These are phyloP conservation scores for Aldabrachelys gigantea DNA, from an alignment of 2,113 vertebrate species.

Conservation along the genomic window DNA sequence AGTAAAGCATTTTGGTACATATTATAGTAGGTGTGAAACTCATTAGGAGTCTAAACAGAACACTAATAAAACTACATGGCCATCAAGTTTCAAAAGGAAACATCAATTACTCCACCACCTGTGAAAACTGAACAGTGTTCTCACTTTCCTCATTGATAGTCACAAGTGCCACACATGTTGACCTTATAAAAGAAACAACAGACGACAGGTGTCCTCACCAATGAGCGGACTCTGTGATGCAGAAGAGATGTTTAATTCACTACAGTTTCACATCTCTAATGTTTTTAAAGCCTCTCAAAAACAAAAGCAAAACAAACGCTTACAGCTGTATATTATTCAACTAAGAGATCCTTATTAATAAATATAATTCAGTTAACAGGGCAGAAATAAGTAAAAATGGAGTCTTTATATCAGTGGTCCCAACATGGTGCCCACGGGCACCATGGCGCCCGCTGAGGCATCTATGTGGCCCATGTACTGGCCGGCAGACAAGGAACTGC, in stretches of 20 bases:
- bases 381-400: not conserved
- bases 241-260: not conserved
- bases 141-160: not conserved
- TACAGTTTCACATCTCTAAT: not conserved
- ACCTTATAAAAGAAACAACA: not conserved
- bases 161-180: not conserved
- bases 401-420: not conserved
- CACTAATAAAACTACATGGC: not conserved
- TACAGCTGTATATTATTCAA: not conserved
- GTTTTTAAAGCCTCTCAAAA: constrained; percentile 13
- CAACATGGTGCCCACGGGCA: no score
- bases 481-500: no score
- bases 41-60: not conserved
- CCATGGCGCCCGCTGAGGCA: no score
- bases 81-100: constrained; percentile 10
- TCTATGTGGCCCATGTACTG: no score
- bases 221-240: not conserved
- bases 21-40: not conserved
- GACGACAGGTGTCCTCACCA: not conserved
- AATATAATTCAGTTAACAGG: not conserved
- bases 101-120: not conserved
- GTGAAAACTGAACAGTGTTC: not conserved
- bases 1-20: not conserved
- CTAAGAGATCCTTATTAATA: not conserved
- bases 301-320: not conserved